Percentiles rank a stretch among this genome's conserved stretches.
Evolutionary conservation across 2,113 vertebrate genomes (phyloP).

Genomic region (Carettochelys insculpta): DNA sequence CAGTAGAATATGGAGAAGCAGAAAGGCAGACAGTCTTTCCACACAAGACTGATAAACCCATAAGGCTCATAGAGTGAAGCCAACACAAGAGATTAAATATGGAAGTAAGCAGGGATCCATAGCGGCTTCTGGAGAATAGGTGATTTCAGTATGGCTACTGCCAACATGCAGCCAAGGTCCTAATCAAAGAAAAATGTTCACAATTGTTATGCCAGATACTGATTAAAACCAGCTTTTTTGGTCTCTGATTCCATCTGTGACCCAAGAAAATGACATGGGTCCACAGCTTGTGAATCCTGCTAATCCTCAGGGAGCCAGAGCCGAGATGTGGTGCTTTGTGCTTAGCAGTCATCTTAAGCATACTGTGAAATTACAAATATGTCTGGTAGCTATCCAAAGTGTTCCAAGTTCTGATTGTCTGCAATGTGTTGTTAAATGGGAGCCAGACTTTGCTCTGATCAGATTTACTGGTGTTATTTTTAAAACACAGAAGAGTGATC

Average conservation of each 20-base stretch:
- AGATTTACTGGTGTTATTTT: background rate
- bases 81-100: background rate
- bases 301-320: background rate
- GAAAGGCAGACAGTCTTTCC: background rate
- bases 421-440: background rate
- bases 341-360: background rate
- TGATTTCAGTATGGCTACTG: background rate
- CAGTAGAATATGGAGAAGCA: background rate
- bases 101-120: background rate
- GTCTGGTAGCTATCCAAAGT: background rate
- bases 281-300: background rate
- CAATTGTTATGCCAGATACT: background rate
- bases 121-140: background rate
- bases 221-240: background rate
- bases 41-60: background rate
- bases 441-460: background rate
- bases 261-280: background rate
- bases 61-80: background rate
- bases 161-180: background rate
- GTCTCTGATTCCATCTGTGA: background rate
- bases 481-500: background rate
- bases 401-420: background rate
- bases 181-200: background rate
- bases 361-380: background rate
- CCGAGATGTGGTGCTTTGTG: background rate